phyloP scores from a whole-genome alignment of 1,140 invertebrate species.

The Laupala kohalensis region DNA sequence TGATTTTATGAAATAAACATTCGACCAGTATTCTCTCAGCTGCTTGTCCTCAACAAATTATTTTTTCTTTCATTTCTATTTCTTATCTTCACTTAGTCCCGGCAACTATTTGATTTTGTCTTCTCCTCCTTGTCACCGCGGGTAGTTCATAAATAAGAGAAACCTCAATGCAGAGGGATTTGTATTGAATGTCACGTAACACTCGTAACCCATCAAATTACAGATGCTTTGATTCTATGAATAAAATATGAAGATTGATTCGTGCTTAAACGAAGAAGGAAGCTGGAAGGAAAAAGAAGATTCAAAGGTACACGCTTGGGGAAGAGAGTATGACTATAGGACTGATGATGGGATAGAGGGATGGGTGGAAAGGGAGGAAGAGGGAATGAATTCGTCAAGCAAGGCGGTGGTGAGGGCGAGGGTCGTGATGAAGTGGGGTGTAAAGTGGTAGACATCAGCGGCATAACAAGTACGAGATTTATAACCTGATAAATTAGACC shows the following conservation, averaged over 20 bases:
- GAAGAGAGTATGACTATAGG: not conserved
- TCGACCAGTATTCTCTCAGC: too few relatives aligned
- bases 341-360: too few relatives aligned
- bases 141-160: not conserved
- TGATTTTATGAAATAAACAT: too few relatives aligned
- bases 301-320: not conserved
- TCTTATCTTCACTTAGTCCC: too few relatives aligned
- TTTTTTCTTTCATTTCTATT: too few relatives aligned
- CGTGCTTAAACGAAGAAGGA: conserved; percentile 1
- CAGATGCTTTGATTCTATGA: conserved; percentile 4
- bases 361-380: not conserved
- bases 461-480: conserved; percentile 9
- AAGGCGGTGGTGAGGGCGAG: not conserved
- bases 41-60: too few relatives aligned
- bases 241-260: conserved; percentile 8
- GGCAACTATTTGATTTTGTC: too few relatives aligned
- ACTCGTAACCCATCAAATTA: conserved; percentile 7
- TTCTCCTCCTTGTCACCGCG: too few relatives aligned
- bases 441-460: conserved; percentile 7
- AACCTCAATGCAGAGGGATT: not conserved
- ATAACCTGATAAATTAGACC: conserved; percentile 6
- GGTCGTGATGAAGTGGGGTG: conserved; percentile 7
- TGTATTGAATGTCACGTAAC: not conserved
- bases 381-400: conserved; percentile 8
- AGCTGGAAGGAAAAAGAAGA: not conserved